phyloP scores from a whole-genome alignment of 2,113 vertebrate genomes.

The Leptocoma aspasia region DNA sequence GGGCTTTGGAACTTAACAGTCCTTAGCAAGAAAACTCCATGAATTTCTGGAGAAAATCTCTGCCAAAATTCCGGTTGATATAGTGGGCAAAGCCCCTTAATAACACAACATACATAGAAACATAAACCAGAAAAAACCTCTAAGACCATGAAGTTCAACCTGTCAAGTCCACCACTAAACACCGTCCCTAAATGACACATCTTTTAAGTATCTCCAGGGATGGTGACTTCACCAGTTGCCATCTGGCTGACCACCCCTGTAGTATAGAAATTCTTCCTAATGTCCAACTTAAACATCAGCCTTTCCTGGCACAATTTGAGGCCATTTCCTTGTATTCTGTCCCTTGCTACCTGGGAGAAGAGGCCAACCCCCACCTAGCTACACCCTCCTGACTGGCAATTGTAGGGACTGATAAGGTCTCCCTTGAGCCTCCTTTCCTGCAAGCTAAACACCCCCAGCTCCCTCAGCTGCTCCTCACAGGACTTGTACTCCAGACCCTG shows the following conservation, averaged over 20 bases:
- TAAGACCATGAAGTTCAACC: background rate
- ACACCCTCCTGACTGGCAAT: background rate
- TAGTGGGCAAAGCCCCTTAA: background rate
- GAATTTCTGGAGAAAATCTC: background rate
- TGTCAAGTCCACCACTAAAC: background rate
- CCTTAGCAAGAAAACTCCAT: background rate
- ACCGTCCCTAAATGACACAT: background rate
- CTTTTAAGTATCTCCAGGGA: background rate
- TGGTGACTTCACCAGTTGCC: background rate
- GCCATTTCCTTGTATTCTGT: background rate
- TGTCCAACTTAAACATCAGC: background rate
- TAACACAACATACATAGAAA: background rate
- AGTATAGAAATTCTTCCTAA: background rate
- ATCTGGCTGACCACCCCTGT: background rate
- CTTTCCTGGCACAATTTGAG: background rate
- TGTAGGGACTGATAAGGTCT: rapidly evolving
- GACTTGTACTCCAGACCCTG: background rate
- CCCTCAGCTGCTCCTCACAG: background rate
- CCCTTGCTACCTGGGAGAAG: background rate
- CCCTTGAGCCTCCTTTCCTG: background rate
- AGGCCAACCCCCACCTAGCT: background rate
- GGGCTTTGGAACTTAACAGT: background rate
- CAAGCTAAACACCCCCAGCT: rapidly evolving
- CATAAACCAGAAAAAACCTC: background rate
- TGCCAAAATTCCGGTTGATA: background rate